Evolutionary conservation across 2,888 invertebrate genomes (phyloP), one percentile per base, ranked within the genome.

Genomic region (Acleris cristana): DNA sequence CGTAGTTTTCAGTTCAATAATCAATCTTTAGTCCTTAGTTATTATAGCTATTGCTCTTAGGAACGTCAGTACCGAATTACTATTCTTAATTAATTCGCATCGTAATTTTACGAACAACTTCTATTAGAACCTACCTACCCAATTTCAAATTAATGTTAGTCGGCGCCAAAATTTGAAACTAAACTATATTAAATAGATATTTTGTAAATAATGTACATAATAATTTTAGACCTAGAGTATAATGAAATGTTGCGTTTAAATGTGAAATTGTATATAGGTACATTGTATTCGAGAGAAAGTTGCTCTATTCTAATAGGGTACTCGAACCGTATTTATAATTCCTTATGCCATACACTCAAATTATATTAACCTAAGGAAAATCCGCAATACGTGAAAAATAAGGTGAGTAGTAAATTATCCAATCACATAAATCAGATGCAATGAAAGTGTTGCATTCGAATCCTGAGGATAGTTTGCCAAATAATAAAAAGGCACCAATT

Each of bases 171-270:
- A 61, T 62, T 8, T 53, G 52, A 49, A 53, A 54, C 8, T 55
- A 23, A 34, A 58, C 18, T 52, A 34, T 34, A 12, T 34, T 34
- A 34, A 34, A 12, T 14, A 40, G 14, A 40, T 14, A 40, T 40
- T 40, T 40, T 76, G 76, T 73, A 74, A 56, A 76, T 73, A 74
- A 18, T 76, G 76, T 76, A 76, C 70, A 76, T 55, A 74, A 55
- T 26, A 10, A 8, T 23, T 1, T 21, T 21, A 44, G 34, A 6
- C 16, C 8, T 44, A 16, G 40, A 14, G 4, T 14, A 16, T 21
- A 23, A 56, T 14, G 40, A 44, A 14, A 57, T 57, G 10, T 57
- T 44, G 10, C 21, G 44, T 21, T 57, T 44, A 12, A 57, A 23
- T 8, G 18, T 12, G 49, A 49, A 7, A 14, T 34, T 34, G 40